Evolutionary conservation across 2,888 invertebrate species (phyloP).

Genomic region (Hyles lineata): DNA sequence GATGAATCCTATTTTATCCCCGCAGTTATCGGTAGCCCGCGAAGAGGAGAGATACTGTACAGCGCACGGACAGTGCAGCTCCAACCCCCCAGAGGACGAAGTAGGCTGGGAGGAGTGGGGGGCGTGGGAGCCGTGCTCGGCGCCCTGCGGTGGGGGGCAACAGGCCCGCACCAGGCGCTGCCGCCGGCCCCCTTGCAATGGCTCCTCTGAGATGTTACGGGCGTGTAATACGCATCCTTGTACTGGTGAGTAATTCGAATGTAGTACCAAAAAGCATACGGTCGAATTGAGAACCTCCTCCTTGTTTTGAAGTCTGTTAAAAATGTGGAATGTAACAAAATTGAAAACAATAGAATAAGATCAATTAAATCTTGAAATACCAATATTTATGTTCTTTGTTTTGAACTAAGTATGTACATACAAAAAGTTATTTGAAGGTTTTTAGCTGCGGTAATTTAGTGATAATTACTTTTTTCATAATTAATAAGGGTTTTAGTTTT

Average conservation of each 20-base stretch:
- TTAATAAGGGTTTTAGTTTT: no score
- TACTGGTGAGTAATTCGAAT: conserved; percentile 65
- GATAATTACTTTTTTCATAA: no score
- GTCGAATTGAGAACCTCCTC: no score
- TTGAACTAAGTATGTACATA: no score
- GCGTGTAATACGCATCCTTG: conserved; percentile 91
- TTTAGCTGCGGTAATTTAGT: no score
- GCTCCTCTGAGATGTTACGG: conserved; percentile 86
- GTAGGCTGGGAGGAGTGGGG: conserved; percentile 70
- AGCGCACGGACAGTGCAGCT: conserved; percentile 87
- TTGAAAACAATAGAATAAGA: no score
- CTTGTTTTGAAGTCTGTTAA: no score
- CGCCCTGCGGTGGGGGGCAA: conserved; percentile 81
- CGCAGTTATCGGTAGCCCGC: conserved; percentile 87
- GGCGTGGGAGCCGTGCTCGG: conserved; percentile 68
- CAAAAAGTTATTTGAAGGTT: no score
- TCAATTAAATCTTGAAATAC: no score
- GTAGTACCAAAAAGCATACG: no score
- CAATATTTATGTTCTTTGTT: no score
- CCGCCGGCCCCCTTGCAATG: conserved; percentile 79
- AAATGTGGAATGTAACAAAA: no score
- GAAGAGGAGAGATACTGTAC: conserved; percentile 93
- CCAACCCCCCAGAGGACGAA: conserved; percentile 58
- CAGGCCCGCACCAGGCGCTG: conserved; percentile 87
- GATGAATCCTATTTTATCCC: background rate